phyloP scores from a whole-genome alignment of 2,797 vertebrate genomes.

The Choloepus didactylus region DNA sequence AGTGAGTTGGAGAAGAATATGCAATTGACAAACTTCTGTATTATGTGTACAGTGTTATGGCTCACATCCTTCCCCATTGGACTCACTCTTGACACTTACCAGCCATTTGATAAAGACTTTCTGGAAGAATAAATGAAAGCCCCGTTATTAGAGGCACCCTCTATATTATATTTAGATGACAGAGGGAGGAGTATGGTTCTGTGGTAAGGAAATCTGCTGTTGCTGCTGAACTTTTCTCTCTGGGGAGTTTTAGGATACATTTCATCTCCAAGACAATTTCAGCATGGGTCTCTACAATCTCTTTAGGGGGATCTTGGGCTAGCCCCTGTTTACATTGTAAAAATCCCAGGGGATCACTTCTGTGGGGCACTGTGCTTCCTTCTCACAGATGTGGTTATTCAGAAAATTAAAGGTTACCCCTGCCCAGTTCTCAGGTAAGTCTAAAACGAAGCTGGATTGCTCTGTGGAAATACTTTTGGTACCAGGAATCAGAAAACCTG shows the following conservation, averaged over 20 bases:
- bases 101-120: constrained; percentile 26
- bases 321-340: constrained; percentile 19
- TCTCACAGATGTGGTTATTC: neutral
- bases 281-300: constrained; percentile 9
- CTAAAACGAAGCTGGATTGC: neutral
- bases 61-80: neutral
- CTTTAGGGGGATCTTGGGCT: neutral
- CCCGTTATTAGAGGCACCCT: neutral
- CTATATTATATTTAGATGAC: neutral
- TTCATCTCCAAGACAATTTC: constrained; percentile 55
- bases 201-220: neutral
- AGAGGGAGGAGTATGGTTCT: neutral
- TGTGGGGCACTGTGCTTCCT: neutral
- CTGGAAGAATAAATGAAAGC: neutral
- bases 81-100: neutral
- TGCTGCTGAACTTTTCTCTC: neutral
- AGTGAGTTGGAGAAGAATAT: neutral
- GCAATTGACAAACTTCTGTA: neutral
- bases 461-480: constrained; percentile 52
- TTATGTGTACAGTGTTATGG: neutral
- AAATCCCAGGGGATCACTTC: neutral
- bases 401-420: constrained; percentile 57
- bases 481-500: constrained; percentile 43
- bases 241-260: neutral
- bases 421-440: neutral